These are phyloP conservation scores for Terrapene triunguis DNA, from an alignment of 2,113 vertebrate species.

Conservation along the genomic window DNA sequence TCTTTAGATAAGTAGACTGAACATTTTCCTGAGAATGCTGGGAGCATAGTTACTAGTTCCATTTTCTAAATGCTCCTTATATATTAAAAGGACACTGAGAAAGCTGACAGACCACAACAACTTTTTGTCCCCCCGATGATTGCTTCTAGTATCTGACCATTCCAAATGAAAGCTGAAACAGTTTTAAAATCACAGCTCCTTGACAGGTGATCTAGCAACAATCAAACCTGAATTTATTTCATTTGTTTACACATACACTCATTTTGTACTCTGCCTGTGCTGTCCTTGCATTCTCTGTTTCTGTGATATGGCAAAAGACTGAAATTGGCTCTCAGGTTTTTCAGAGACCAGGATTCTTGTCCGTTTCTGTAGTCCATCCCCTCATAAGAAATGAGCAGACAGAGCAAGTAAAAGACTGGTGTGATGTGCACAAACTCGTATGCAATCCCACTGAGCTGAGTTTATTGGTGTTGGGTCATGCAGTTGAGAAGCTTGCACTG, in stretches of 20 bases:
- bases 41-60: neutral
- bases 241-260: neutral
- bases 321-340: neutral
- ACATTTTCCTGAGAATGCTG: neutral
- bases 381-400: neutral
- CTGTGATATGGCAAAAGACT: neutral
- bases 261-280: neutral
- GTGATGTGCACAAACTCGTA: rapidly evolving
- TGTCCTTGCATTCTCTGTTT: neutral
- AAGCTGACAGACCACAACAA: neutral
- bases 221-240: neutral
- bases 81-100: neutral
- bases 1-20: neutral
- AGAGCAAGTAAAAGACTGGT: neutral
- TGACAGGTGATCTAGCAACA: neutral
- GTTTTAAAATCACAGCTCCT: neutral
- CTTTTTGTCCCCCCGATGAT: neutral
- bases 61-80: neutral
- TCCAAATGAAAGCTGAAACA: neutral
- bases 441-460: neutral
- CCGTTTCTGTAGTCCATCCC: neutral
- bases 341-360: neutral
- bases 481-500: neutral
- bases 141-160: neutral
- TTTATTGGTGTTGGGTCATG: neutral